A percentile compares a stretch with the other conserved stretches of the same genome.
Evolutionary conservation across 2,113 vertebrate species (phyloP).

Genomic region (Edolisoma coerulescens): DNA sequence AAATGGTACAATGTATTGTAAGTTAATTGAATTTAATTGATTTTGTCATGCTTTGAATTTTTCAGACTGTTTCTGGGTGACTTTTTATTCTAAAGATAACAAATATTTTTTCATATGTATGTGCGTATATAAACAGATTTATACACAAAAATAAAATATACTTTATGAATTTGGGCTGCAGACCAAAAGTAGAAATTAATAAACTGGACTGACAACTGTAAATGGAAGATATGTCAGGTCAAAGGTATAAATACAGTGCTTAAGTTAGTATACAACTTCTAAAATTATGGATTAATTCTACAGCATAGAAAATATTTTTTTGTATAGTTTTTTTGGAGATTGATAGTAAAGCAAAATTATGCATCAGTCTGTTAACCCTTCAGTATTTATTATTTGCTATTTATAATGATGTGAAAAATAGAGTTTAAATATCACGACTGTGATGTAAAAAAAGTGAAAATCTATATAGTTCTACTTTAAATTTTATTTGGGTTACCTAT

Average conservation of each 20-base stretch:
- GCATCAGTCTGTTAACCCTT: background rate
- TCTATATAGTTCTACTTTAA: background rate
- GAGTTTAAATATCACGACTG: background rate
- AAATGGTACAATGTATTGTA: background rate
- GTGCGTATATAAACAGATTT: background rate
- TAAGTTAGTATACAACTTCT: background rate
- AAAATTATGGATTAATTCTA: background rate
- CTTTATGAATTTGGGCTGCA: background rate
- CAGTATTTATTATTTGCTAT: background rate
- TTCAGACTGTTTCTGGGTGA: background rate
- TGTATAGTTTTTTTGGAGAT: background rate
- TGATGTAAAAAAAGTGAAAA: background rate
- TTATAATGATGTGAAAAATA: background rate
- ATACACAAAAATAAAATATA: background rate
- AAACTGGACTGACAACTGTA: background rate
- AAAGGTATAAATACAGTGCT: background rate
- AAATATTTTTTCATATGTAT: background rate
- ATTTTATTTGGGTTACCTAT: background rate
- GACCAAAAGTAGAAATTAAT: background rate
- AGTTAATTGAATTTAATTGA: background rate
- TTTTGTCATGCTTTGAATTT: background rate
- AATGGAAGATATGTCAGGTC: background rate
- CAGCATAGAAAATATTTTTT: background rate
- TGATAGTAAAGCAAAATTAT: background rate
- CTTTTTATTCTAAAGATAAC: background rate